Base-by-base conservation (phyloP, 92 coral and sea anemone species). In the Heliopora coerulea region DNA sequence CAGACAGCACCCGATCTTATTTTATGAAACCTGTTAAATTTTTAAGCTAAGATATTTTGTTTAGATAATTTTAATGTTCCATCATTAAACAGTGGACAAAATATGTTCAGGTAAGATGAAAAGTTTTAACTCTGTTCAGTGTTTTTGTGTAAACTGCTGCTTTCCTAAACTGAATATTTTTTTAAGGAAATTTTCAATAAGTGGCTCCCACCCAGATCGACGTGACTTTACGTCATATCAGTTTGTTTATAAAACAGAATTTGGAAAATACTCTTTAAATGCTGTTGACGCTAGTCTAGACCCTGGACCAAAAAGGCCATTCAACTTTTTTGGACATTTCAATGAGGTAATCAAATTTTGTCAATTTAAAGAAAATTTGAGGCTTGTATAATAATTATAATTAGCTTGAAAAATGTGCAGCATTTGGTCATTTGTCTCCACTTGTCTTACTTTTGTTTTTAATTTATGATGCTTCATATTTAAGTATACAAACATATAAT, bases 241-340 rank as follows among this genome's bases (percentile, higher is more conserved):
- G 79, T 79, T 72, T 72, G 63, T 85, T 34, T 80, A 89, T 74
- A 78, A 79, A 49, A 93, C 98, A 31, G 66, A 85, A 9, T 93
- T 77, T 67, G 98, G 98, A 39, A 69, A 84, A 25, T 93, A 93
- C 28, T 88, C 89, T 24, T 87, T 93, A 74, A 93, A 93, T 90
- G 98, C 90, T 29, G 83, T 93, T 69, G 98, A 93, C 39, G 62
- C 88, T 21, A 81, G 82, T 20, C 93, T 91, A 49, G 83, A 86
- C 58, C 96, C 96, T 1, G 98, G 98, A 3, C 96, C 98, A 0
- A 83, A 84, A 65, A 82, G 98, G 29, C 98, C 98, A 3, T 93
- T 93, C 56, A 93, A 93, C 75, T 93, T 93, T 85, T 90, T 93
- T 83, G 98, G 98, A 9, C 95, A 93, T 54, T 81, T 93, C 13